A percentile compares a stretch with the other conserved stretches of the same genome.
Evolutionary conservation across 2,888 invertebrate species (phyloP).

Genomic region (Dasypolia templi): DNA sequence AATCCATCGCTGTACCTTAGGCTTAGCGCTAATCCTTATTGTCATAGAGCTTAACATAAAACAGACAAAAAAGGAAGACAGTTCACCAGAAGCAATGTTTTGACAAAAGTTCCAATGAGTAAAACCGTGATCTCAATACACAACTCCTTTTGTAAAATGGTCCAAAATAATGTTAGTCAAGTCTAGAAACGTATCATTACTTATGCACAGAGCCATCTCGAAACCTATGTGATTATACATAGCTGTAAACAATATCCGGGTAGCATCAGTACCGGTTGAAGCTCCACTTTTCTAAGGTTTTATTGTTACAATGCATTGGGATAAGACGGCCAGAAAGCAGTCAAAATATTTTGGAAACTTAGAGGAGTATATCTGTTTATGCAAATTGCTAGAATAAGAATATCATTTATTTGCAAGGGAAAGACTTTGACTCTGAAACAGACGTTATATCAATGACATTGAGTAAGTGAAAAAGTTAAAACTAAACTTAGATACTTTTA

Average conservation of each 20-base stretch:
- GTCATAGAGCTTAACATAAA: not conserved
- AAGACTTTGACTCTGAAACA: not conserved
- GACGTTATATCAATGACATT: not conserved
- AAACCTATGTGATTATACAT: conserved; percentile 37
- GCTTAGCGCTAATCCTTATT: not conserved
- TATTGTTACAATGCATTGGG: conserved; percentile 13
- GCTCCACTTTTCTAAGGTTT: conserved; percentile 31
- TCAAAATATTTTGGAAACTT: not conserved
- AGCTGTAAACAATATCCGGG: conserved; percentile 57
- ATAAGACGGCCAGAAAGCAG: not conserved
- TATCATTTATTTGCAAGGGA: not conserved
- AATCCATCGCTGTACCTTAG: conserved; percentile 21
- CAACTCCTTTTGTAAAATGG: not conserved
- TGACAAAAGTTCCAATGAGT: not conserved
- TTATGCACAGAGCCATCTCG: conserved; percentile 48
- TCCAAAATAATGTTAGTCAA: conserved; percentile 26
- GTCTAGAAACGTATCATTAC: conserved; percentile 46
- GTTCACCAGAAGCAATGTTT: not conserved
- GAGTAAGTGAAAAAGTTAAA: not conserved
- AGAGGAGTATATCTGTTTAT: not conserved
- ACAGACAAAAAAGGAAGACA: not conserved
- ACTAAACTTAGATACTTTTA: not conserved
- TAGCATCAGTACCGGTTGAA: conserved; percentile 40
- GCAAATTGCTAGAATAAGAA: too few species aligned
- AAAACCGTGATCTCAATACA: not conserved